Conservation (phyloP, 2,888 invertebrate genomes). For the Caprella mutica region DNA sequence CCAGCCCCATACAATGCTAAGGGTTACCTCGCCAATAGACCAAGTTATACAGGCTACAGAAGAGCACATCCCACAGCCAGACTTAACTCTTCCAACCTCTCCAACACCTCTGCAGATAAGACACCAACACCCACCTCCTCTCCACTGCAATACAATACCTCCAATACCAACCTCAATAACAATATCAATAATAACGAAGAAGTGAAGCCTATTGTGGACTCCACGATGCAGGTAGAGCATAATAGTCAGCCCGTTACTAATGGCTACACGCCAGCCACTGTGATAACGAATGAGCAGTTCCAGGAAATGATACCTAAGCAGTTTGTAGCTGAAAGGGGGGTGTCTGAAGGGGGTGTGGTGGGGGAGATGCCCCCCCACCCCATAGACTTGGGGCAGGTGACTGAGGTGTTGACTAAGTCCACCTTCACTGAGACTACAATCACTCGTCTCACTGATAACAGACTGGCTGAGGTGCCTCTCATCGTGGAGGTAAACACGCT, state of each 20-base stretch:
- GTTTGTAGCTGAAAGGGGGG: conserved; percentile 51
- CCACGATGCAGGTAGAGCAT: conserved; percentile 1
- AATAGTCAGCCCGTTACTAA: background rate
- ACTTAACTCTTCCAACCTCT: conserved; percentile 35
- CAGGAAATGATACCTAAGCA: conserved; percentile 89
- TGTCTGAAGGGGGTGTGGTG: conserved; percentile 49
- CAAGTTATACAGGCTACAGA: conserved; percentile 51
- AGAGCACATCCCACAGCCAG: conserved; percentile 43
- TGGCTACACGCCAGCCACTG: conserved; percentile 29
- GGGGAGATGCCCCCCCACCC: conserved; percentile 73
- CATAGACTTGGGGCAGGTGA: conserved; percentile 70
- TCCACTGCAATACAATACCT: conserved; percentile 8
- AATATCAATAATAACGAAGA: conserved; percentile 2
- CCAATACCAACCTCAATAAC: conserved; percentile 7
- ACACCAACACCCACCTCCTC: conserved; percentile 23
- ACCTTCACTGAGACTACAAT: conserved; percentile 90
- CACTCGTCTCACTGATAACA: conserved; percentile 86
- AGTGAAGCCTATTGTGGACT: conserved; percentile 9
- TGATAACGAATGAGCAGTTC: conserved; percentile 81
- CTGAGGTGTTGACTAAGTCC: conserved; percentile 90
- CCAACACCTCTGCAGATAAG: conserved; percentile 40
- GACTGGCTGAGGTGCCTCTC: conserved; percentile 62
- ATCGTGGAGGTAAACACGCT: conserved; percentile 90
- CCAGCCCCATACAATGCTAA: conserved; percentile 54
- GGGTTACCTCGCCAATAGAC: conserved; percentile 60